Evolutionary conservation across 2,113 vertebrate genomes (phyloP), one percentile per base, ranked within the genome.

Genomic region (Pseudorasbora parva): DNA sequence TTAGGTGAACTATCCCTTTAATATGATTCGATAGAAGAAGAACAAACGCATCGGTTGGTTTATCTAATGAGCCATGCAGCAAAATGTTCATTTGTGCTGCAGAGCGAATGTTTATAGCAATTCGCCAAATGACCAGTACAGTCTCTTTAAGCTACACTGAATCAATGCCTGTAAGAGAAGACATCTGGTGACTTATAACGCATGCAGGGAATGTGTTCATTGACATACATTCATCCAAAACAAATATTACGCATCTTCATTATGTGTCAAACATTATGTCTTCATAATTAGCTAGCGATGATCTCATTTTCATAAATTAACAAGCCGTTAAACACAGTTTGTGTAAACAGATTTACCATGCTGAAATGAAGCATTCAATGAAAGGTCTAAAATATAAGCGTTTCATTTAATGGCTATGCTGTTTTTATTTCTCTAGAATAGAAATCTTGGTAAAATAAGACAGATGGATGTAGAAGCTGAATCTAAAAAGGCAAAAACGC

Each of bases 61-160:
- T 85, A 79, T 80, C 79, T 76, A 80, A 84, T 59, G 59, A 51
- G 83, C 8, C 45, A 9, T 43, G 62, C 66, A 25, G 43, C 14
- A n/a, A 47, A 23, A 47, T 73, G 23, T 49, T 25, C 43, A 73
- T 17, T 43, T 25, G 9, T 11, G 21, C 33, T n/a, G 8, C 33
- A 69, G 33, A n/a, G 33, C 9, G 37, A 41, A 69, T 6, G 66
- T 41, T 41, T 14, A 68, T 19, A 37, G 3, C 5, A 37, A 68
- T 30, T n/a, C 33, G 21, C 33, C 64, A 41, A 69, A 69, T 69
- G 66, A 5, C 66, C 33, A 68, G 33, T 10, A n/a, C 19, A n/a
- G 19, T 41, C 66, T 69, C 33, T 41, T 41, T 19, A 33, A 62
- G 25, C 59, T 62, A 49, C 15, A 33, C 62, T 66, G 62, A 66